Evolutionary conservation across 2,888 invertebrate species (phyloP), one percentile per base, ranked within the genome.

Genomic region (Pterostichus niger): DNA sequence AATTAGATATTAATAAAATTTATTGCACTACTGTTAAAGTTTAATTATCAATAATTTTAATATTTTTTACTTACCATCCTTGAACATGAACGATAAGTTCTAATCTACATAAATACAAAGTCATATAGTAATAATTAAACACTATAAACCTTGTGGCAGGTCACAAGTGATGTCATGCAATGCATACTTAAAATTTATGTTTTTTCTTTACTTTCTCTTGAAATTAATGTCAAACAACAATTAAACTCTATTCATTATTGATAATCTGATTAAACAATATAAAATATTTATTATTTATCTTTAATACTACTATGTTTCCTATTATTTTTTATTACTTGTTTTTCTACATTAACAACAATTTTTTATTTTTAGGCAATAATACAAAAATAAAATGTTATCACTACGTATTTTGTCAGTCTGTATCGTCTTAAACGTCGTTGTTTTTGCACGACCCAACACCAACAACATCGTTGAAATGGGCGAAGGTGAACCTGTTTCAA

Each of bases 41-140:
- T 13, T 7, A 40, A 6, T 9, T 7, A 40, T 2, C 9, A 40
- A 40, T 40, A 40, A 40, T 40, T 40, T 40, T 3, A 7, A 40
- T 40, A n/a, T 40, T 40, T 40, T 9, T 3, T 40, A 40, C 9
- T 7, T 5, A 5, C 9, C 10, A 52, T n/a, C 13, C 52, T 52
- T 52, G 52, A 52, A 52, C 52, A 52, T 13, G 52, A 52, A 52
- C 13, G 13, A n/a, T 52, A 52, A 11, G 3, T 52, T 52, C 1
- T 13, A 52, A 52, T 52, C 10, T 13, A 52, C 52, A 52, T 52
- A 52, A 52, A n/a, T 13, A 13, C 52, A 52, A 52, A 52, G 52
- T 52, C 52, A 52, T 9, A 13, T 52, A 52, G 46, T 4, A 46
- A 11, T 46, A 52, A 6, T 0, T 52, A 52, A n/a, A 52, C 2